These are phyloP conservation scores for Torymus texanus DNA, from an alignment of 2,888 invertebrate species.

Conservation along the genomic window DNA sequence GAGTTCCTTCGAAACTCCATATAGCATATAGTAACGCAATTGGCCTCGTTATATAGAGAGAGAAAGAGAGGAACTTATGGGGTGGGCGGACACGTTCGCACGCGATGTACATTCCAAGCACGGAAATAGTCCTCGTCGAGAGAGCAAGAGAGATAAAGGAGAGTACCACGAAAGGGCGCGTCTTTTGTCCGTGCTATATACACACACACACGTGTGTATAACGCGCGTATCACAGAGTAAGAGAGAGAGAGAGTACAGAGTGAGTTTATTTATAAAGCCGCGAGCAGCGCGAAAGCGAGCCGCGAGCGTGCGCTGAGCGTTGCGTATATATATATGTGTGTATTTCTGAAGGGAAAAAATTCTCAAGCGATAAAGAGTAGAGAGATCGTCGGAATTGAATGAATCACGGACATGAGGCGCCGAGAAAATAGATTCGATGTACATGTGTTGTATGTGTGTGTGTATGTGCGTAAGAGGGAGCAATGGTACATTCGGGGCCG, in stretches of 20 bases:
- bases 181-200: conserved; percentile 11
- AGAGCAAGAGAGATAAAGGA: not conserved
- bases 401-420: conserved; percentile 43
- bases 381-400: conserved; percentile 26
- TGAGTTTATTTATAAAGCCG: conserved; percentile 51
- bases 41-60: not conserved
- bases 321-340: not conserved
- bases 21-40: not conserved
- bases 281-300: not conserved
- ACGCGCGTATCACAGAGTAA: not conserved
- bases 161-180: not conserved
- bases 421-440: conserved; percentile 30
- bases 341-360: conserved; percentile 31
- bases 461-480: too few relatives aligned
- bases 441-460: too few relatives aligned
- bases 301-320: not conserved
- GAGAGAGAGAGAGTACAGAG: conserved; percentile 3
- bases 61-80: not conserved
- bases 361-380: conserved; percentile 39
- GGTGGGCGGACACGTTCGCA: not conserved
- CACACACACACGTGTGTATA: not conserved
- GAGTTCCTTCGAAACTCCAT: too few relatives aligned
- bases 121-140: conserved; percentile 24
- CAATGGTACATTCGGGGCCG: too few relatives aligned
- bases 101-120: conserved; percentile 40